Evolutionary conservation across 2,888 invertebrate species (phyloP), one percentile per base, ranked within the genome.

Genomic region (Eupelmus urozonus): DNA sequence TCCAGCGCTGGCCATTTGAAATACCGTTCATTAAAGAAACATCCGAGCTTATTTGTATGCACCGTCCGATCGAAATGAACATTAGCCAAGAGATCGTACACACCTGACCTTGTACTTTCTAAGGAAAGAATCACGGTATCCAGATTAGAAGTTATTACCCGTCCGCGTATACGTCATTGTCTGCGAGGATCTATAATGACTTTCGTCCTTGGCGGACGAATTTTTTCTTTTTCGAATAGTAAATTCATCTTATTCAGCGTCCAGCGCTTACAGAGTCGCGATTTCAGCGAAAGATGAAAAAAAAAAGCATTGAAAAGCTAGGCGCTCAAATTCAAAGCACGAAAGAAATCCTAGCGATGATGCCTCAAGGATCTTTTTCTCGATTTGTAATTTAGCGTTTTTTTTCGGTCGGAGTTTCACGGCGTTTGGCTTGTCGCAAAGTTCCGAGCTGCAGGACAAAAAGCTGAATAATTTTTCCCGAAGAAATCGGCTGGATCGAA

Each of bases 101-200:
- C 23, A 20, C 7, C 20, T 53, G 34, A 59, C 74, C 74, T 74
- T 66, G 66, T 40, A 60, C 60, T 75, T 75, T 67, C 67, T 75
- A 60, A 16, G 45, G 29, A 74, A 74, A 74, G 45, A 75, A 25
- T 20, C 25, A 59, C 16, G 49, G 20, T 42, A 72, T 45, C 29
- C 4, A 23, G 29, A 42, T 65, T 63, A 40, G 27, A 72, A 49
- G 34, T 59, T 34, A 63, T 42, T 45, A 27, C 16, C 5, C 62
- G 29, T n/a, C 16, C 45, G 20, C 57, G 57, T 11, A 9, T 25
- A 29, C 23, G 18, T 3, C 23, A n/a, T 18, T 42, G 0, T 45
- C 29, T 55, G 42, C 18, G 42, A n/a, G n/a, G 53, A 42, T 72
- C 42, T 57, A n/a, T n/a, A 65, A 57, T 73, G 23, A 65, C 34